These are phyloP conservation scores for Mus spretus DNA, from an alignment of 2,797 vertebrate genomes.

Conservation along the genomic window DNA sequence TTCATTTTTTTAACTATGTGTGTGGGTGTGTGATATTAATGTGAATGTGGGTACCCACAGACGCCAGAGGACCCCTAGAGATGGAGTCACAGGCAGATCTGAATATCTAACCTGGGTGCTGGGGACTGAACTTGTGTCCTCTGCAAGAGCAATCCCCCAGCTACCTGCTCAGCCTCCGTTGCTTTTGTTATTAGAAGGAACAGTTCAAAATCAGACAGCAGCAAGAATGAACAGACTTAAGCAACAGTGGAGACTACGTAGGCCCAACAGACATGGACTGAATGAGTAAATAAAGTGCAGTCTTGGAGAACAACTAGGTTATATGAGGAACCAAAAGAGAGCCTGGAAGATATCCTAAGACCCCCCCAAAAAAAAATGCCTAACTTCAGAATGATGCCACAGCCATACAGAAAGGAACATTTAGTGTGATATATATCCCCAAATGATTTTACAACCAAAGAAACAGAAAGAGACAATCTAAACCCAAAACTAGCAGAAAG, in stretches of 20 bases:
- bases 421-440: neutral
- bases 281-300: neutral
- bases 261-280: neutral
- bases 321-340: neutral
- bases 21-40: neutral
- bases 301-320: neutral
- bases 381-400: neutral
- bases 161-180: neutral
- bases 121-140: neutral
- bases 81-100: neutral
- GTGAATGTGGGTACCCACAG: neutral
- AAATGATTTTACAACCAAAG: neutral
- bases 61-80: neutral
- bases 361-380: neutral
- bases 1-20: neutral
- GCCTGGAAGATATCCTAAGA: neutral
- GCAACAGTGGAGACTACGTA: no score
- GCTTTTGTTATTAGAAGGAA: neutral
- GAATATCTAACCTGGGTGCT: neutral
- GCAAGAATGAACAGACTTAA: neutral
- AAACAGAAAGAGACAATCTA: neutral
- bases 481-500: neutral
- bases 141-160: neutral
- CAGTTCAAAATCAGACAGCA: neutral
- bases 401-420: neutral